phyloP scores from a whole-genome alignment of 2,113 vertebrate genomes.

The Hippocampus barbouri region DNA sequence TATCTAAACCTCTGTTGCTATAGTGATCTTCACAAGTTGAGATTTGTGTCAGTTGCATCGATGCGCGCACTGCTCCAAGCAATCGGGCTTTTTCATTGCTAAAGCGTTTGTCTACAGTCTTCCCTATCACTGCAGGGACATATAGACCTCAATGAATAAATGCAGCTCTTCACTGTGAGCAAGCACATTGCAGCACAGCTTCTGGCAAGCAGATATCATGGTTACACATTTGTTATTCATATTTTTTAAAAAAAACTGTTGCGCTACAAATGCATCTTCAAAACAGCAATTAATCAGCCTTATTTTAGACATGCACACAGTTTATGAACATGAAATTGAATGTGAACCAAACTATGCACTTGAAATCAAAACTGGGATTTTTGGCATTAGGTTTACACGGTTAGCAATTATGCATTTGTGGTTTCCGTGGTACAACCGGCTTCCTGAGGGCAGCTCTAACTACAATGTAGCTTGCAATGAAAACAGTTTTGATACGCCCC shows the following conservation, averaged over 20 bases:
- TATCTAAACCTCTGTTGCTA: slow-evolving; percentile 69
- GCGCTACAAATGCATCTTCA: neutral
- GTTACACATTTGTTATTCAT: no score
- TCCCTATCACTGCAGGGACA: neutral
- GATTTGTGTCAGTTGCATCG: slow-evolving; percentile 40
- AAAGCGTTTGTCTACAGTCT: slow-evolving; percentile 15
- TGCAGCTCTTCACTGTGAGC: neutral
- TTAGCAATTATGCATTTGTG: no score
- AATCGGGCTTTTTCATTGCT: slow-evolving; percentile 14
- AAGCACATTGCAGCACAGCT: neutral
- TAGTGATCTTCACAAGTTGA: slow-evolving; percentile 52
- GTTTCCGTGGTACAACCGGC: no score
- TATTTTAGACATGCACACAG: neutral
- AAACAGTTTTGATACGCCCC: no score
- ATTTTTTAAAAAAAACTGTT: neutral
- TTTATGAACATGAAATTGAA: neutral
- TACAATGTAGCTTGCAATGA: no score
- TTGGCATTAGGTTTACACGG: no score
- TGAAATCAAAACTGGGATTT: no score
- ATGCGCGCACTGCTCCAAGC: slow-evolving; percentile 17
- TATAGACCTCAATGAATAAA: neutral
- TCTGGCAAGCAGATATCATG: neutral
- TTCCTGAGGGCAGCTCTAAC: no score
- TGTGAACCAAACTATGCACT: no score
- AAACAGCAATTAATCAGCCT: neutral